Base-by-base conservation (phyloP, 2,797 vertebrate species). In the Melanotaenia maccullochi region DNA sequence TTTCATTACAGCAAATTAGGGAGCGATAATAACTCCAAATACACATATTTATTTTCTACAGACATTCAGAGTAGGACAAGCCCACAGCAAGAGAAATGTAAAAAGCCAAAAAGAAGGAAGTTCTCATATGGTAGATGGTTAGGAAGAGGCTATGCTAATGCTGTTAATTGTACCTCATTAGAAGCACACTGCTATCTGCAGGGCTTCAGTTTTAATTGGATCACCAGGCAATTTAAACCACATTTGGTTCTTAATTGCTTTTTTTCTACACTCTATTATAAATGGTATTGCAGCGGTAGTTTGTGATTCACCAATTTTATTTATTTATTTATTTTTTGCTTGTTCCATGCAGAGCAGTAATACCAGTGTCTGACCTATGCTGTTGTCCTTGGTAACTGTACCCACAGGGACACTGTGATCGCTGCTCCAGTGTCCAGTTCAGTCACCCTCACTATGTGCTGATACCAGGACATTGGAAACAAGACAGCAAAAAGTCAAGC, bases 1-100 rank as follows among this genome's bases (percentile, higher is more conserved):
- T 92, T 93, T 91, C 90, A 93, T 93, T 92, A 90, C 55, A 66
- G 81, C 82, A 91, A 94, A 93, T 93, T 93, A 94, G 83, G 81
- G 85, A 75, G 81, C 52, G 77, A 91, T 93, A 93, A 93, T 93
- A 93, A 93, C 89, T 91, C 82, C 85, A 93, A 93, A 94, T 88
- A 90, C 90, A 93, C 91, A 93, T 92, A 92, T 93, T 94, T 92
- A 90, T 93, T 93, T 92, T 91, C 82, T 24, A 12, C 76, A 82
- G 86, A 86, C 83, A 84, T 80, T 83, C 68, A 60, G 81, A 86
- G 73, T 64, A 73, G 73, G 79, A 87, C 88, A 78, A 89, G 90
- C 90, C 87, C 65, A 82, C 70, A 89, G 88, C 79, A 86, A 75
- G 71, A 81, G 73, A 87, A 83, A 86, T 83, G 81, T 87, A 64